phyloP scores from a whole-genome alignment of 2,797 vertebrate genomes.

The Xiphorhynchus erythropygius region DNA sequence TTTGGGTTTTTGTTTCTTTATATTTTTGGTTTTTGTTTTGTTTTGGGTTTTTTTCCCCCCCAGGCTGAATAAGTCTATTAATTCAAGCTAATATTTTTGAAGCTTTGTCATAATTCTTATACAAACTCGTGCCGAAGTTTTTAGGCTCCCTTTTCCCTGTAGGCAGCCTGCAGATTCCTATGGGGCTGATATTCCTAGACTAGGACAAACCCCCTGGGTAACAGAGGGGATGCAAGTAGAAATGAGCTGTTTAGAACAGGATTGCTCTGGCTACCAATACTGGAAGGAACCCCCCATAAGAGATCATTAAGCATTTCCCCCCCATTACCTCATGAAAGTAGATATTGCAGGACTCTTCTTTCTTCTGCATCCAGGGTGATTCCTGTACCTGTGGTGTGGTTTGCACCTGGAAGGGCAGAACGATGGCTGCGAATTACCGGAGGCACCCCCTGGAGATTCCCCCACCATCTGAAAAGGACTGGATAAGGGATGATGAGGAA shows the following conservation, averaged over 20 bases:
- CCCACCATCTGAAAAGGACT: conserved; percentile 70
- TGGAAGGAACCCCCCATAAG: not conserved
- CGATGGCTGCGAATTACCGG: conserved; percentile 9
- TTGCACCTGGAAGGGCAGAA: not conserved
- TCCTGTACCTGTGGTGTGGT: not conserved
- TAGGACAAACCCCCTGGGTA: not conserved
- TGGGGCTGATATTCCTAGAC: not conserved
- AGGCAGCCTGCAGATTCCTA: not conserved
- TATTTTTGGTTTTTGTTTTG: too few relatives aligned
- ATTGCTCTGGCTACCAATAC: not conserved
- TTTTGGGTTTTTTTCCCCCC: too few relatives aligned
- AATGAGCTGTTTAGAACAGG: not conserved
- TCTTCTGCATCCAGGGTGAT: not conserved
- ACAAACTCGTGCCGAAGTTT: not conserved
- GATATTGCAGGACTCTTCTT: not conserved
- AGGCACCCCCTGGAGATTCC: conserved; percentile 64
- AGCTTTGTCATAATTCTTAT: not conserved
- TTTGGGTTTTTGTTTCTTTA: too few relatives aligned
- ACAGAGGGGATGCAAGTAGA: not conserved
- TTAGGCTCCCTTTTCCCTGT: not conserved
- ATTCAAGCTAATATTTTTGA: not conserved
- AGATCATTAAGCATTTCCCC: not conserved
- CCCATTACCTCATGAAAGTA: not conserved
- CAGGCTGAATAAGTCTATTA: not conserved
- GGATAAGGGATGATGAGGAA: conserved; percentile 66